These are phyloP conservation scores for Eulithis testata DNA, from an alignment of 2,888 invertebrate species.

Conservation along the genomic window DNA sequence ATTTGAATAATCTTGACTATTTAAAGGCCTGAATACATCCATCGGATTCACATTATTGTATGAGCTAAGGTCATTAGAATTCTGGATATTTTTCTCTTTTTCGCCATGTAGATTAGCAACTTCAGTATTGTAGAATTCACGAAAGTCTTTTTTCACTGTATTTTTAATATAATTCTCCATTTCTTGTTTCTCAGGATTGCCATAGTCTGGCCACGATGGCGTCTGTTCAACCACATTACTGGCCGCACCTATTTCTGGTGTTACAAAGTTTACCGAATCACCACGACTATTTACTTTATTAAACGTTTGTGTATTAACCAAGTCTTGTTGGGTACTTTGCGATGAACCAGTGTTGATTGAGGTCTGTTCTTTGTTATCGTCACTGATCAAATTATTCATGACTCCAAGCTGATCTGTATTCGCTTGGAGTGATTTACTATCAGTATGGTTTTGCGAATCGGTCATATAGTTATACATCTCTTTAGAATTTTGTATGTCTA, in stretches of 20 bases:
- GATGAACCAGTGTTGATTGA: neutral
- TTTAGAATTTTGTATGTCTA: conserved; percentile 13
- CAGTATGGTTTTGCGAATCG: neutral
- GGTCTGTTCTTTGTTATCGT: neutral
- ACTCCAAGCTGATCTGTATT: neutral
- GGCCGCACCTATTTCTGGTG: neutral
- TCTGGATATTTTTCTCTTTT: neutral
- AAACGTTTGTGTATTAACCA: neutral
- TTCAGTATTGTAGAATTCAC: neutral
- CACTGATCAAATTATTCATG: neutral
- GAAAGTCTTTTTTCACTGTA: neutral
- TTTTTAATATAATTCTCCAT: conserved; percentile 7
- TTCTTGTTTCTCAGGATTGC: neutral
- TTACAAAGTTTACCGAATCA: conserved; percentile 2
- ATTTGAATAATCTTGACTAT: conserved; percentile 1
- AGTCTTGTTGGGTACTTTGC: neutral
- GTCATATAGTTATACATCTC: neutral
- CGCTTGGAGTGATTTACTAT: neutral
- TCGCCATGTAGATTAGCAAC: neutral
- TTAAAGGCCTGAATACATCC: neutral
- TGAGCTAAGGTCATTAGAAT: neutral
- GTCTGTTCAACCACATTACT: neutral
- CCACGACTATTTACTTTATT: neutral
- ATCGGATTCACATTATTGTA: neutral
- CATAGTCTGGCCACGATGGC: neutral